Evolutionary conservation across 2,888 invertebrate species (phyloP).

Genomic region (Dryococelus australis): DNA sequence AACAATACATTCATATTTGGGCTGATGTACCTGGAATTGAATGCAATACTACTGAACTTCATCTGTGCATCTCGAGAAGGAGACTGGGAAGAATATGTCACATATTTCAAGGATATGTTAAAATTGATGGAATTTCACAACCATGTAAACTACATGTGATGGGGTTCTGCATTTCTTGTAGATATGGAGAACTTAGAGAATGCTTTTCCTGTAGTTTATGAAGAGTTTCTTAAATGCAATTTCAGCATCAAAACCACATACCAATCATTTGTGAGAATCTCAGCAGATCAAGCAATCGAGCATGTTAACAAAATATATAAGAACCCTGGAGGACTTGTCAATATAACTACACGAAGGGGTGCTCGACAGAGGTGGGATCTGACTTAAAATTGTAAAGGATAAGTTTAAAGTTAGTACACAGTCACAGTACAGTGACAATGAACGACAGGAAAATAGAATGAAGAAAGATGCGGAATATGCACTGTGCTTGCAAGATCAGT

Average conservation of each 20-base stretch:
- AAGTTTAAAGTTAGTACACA: too few relatives aligned
- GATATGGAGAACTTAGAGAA: too few relatives aligned
- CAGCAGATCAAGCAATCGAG: too few relatives aligned
- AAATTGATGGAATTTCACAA: neutral
- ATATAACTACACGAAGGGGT: neutral
- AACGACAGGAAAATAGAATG: neutral
- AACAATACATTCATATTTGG: neutral
- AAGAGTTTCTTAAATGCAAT: too few relatives aligned
- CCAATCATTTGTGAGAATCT: too few relatives aligned
- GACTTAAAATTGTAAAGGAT: neutral
- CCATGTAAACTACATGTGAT: neutral
- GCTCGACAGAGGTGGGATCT: neutral
- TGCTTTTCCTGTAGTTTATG: too few relatives aligned
- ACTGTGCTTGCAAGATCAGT: neutral
- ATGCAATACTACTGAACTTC: slow-evolving; percentile 11
- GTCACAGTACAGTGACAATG: slow-evolving; percentile 12
- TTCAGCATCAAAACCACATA: too few relatives aligned
- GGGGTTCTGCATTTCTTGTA: slow-evolving; percentile 4
- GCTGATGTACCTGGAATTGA: neutral
- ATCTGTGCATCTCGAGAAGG: neutral
- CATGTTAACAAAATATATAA: too few relatives aligned
- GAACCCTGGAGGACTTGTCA: neutral
- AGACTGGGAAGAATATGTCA: neutral
- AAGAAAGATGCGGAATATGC: neutral
- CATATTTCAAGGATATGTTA: neutral